Evolutionary conservation across 2,797 vertebrate species (phyloP).

Genomic region (Sebastes nivosus): DNA sequence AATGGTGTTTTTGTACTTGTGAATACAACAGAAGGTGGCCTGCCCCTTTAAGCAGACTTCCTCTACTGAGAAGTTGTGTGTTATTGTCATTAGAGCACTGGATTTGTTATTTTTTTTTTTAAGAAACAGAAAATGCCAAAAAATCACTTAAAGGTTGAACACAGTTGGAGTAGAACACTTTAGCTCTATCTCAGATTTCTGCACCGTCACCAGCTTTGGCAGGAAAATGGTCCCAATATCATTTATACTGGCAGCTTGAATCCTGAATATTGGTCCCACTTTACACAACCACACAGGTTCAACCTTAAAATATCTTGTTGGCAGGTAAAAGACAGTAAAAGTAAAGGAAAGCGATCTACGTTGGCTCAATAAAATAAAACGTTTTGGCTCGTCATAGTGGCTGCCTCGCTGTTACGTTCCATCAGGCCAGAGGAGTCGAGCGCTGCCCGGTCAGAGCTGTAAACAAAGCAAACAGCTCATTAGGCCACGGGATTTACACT

Average conservation of each 20-base stretch:
- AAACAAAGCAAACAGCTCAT: slow-evolving; percentile 17
- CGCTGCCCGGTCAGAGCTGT: neutral
- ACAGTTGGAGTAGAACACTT: neutral
- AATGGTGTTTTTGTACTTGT: neutral
- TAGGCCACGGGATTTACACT: neutral
- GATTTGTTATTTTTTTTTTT: neutral
- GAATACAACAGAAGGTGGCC: neutral
- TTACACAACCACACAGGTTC: neutral
- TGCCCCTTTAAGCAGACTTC: neutral
- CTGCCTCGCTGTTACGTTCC: neutral
- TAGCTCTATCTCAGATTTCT: neutral
- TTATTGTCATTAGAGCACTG: neutral
- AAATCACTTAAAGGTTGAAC: slow-evolving; percentile 6
- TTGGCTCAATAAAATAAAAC: neutral
- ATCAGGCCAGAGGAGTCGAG: neutral
- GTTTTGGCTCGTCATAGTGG: neutral
- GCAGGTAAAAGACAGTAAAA: neutral
- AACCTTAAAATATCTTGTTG: neutral
- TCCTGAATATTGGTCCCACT: neutral
- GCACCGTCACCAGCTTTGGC: neutral
- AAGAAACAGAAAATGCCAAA: neutral
- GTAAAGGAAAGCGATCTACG: neutral
- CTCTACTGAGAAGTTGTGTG: neutral
- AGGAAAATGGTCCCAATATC: neutral
- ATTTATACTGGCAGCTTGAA: neutral